phyloP scores from a whole-genome alignment of 2,888 invertebrate species.

The Meloe dianella region DNA sequence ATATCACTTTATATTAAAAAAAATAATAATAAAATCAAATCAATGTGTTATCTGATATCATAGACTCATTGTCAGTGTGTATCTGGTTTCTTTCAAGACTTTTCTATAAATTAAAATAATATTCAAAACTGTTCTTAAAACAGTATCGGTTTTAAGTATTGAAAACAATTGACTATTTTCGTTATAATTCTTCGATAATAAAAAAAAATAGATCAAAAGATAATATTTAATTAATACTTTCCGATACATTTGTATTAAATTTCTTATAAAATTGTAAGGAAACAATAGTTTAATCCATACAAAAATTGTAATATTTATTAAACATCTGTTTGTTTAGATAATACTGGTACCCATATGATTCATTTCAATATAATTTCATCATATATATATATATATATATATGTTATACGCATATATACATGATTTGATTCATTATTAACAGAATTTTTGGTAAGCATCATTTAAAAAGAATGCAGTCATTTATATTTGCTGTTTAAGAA shows the following conservation, averaged over 20 bases:
- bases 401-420: no score
- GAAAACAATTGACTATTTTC: no score
- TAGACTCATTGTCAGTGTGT: no score
- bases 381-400: not conserved
- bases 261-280: not conserved
- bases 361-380: slow-evolving; percentile 13
- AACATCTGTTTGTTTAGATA: slow-evolving; percentile 1
- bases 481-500: no score
- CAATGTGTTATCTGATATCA: not conserved
- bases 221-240: not conserved
- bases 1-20: not conserved
- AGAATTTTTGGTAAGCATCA: not conserved
- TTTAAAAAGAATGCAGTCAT: not conserved
- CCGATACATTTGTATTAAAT: not conserved
- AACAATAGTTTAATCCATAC: not conserved
- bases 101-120: no score
- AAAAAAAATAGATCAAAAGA: not conserved
- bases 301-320: slow-evolving; percentile 4
- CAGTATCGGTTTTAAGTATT: no score
- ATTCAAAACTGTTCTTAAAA: no score
- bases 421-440: not conserved
- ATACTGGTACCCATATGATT: slow-evolving; percentile 19
- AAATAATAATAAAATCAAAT: not conserved
- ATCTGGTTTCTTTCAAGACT: no score
- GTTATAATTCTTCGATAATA: not conserved